Conservation (phyloP, 64 coral and sea anemone genomes). For the Acropora tenuis region DNA sequence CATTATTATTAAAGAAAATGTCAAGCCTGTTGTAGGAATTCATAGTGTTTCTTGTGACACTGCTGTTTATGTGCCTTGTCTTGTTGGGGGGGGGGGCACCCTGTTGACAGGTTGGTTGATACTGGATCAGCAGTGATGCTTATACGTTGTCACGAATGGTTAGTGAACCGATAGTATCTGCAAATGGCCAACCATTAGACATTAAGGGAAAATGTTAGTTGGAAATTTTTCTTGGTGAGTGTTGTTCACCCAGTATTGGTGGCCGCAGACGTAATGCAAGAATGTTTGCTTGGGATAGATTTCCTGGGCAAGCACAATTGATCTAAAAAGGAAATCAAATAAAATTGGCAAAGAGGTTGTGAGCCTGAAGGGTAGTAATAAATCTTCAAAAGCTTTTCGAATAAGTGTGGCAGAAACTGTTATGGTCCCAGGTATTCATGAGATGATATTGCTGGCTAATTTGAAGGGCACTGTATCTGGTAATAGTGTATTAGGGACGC, state of each 20-base stretch:
- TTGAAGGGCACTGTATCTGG: background rate
- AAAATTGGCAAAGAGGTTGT: too few species aligned
- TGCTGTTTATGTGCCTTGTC: background rate
- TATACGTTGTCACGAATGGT: background rate
- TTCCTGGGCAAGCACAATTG: background rate
- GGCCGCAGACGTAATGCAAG: too few species aligned
- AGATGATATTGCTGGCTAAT: background rate
- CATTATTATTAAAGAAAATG: background rate
- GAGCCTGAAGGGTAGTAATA: too few species aligned
- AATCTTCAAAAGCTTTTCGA: too few species aligned
- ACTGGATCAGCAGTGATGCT: background rate
- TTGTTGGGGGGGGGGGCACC: background rate
- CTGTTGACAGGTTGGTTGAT: slow-evolving; percentile 1
- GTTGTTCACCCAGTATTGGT: too few species aligned
- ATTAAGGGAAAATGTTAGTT: background rate
- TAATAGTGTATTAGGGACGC: background rate
- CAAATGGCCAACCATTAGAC: slow-evolving; percentile 7
- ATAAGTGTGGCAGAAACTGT: slow-evolving; percentile 14
- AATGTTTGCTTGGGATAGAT: slow-evolving; percentile 1
- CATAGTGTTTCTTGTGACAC: slow-evolving; percentile 40
- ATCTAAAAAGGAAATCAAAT: too few species aligned
- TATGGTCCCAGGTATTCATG: background rate
- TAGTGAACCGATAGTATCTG: background rate
- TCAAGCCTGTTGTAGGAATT: background rate
- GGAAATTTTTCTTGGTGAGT: background rate